Conservation (phyloP, 2,113 vertebrate species). For the Panurus biarmicus region DNA sequence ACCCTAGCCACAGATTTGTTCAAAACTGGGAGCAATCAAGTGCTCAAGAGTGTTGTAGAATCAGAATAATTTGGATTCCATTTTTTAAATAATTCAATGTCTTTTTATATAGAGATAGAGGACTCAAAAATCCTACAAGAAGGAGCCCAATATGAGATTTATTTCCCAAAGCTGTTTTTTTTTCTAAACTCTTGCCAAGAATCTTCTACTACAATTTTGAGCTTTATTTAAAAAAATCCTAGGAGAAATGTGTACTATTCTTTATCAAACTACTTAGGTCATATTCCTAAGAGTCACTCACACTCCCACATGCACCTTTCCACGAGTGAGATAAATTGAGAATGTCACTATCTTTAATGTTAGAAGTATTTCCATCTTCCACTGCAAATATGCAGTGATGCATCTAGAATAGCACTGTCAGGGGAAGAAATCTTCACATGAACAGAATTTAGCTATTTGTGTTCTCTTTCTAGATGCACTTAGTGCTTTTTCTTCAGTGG, state of each 20-base stretch:
- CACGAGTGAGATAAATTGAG: constrained; percentile 54
- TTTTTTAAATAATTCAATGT: neutral
- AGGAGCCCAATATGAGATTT: neutral
- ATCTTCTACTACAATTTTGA: neutral
- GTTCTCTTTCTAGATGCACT: neutral
- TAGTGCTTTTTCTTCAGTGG: neutral
- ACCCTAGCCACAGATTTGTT: neutral
- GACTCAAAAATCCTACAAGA: neutral
- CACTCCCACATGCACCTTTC: constrained; percentile 20
- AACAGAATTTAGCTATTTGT: constrained; percentile 27
- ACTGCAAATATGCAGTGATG: constrained; percentile 40
- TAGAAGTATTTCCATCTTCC: constrained; percentile 42
- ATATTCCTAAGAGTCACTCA: neutral
- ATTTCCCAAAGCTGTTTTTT: constrained; percentile 7
- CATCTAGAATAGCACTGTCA: constrained; percentile 30
- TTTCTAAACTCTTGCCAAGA: neutral
- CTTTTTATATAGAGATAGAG: neutral
- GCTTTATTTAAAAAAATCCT: constrained; percentile 28
- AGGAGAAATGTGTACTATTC: constrained; percentile 7
- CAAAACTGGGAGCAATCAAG: neutral
- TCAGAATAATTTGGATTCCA: neutral
- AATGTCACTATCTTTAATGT: constrained; percentile 46
- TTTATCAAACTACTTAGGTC: constrained; percentile 16
- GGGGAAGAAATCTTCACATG: constrained; percentile 1
- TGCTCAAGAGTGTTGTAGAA: neutral